Base-by-base conservation (phyloP, 2,113 vertebrate species). In the Eretmochelys imbricata region DNA sequence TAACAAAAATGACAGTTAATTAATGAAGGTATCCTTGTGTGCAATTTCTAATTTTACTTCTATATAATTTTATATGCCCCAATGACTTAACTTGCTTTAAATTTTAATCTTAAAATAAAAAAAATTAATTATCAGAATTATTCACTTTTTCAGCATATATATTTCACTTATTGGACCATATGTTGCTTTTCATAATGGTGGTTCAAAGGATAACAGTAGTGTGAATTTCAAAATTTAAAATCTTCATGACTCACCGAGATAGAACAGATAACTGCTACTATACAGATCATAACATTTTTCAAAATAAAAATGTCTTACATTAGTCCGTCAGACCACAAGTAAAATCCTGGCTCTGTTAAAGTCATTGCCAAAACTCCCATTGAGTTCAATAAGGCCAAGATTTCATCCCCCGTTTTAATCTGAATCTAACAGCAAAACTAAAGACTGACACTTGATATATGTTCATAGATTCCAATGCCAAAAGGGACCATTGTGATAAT, bases 261-360 rank as follows among this genome's bases (percentile, higher is more conserved):
- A 54, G 0, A 85, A 51, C 75, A 81, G 38, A 57, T 9, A 85
- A 10, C 76, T 17, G 53, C 87, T 95, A 82, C 84, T 91, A 59
- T 87, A 89, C 22, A 57, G 92, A 62, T 31, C 88, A 93, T 53
- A 35, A 89, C 50, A 3, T 29, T 83, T 89, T 94, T 88, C 82
- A 83, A 91, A 91, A 83, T 57, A 93, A 82, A 54, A 94, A 84
- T 54, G 38, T 79, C 85, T 85, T n/a, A 85, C 5, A 3, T 76
- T 76, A 85, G 17, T 88, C 59, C 84, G 89, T 87, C 93, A 93
- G 42, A 81, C 75, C 65, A 83, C 59, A 75, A 92, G 65, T 91
- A n/a, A 97, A 97, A 90, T 81, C n/a, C 46, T 65, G 50, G 42
- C 81, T 84, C 75, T 38, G 87, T 24, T 85, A 76, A 94, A 94